Percentiles rank a stretch among this genome's conserved stretches.
phyloP scores from a whole-genome alignment of 2,113 vertebrate species.

The Gila orcuttii region DNA sequence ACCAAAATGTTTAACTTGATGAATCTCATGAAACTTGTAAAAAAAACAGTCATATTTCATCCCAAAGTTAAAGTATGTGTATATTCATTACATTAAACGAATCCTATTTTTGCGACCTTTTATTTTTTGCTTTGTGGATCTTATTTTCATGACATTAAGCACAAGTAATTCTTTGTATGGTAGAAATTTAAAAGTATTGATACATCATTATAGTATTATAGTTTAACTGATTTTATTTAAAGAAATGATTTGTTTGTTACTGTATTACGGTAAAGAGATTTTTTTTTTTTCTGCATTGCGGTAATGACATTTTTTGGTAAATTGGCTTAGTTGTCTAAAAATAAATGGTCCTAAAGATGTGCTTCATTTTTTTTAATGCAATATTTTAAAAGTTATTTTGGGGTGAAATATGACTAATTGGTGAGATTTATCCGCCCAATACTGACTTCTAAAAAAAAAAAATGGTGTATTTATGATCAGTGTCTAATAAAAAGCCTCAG shows the following conservation, averaged over 20 bases:
- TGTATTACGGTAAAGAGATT: neutral
- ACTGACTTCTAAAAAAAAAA: neutral
- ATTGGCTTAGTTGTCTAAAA: neutral
- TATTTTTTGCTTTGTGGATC: neutral
- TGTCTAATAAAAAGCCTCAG: conserved; percentile 33
- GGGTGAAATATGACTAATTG: neutral
- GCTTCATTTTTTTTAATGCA: neutral
- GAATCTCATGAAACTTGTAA: neutral
- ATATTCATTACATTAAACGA: neutral
- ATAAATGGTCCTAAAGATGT: neutral
- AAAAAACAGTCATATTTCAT: neutral
- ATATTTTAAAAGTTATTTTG: neutral
- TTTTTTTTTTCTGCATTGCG: neutral
- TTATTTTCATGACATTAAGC: neutral
- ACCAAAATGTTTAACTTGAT: conserved; percentile 31
- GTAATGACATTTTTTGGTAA: neutral
- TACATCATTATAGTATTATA: neutral
- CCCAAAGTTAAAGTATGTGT: neutral
- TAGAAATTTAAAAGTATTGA: neutral
- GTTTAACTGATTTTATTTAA: neutral
- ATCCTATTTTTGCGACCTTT: neutral
- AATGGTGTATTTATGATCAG: conserved; percentile 24
- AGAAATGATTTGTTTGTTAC: neutral
- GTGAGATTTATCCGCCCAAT: neutral
- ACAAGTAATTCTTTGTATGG: neutral